phyloP scores from a whole-genome alignment of 2,113 vertebrate genomes.

The Oenanthe melanoleuca region DNA sequence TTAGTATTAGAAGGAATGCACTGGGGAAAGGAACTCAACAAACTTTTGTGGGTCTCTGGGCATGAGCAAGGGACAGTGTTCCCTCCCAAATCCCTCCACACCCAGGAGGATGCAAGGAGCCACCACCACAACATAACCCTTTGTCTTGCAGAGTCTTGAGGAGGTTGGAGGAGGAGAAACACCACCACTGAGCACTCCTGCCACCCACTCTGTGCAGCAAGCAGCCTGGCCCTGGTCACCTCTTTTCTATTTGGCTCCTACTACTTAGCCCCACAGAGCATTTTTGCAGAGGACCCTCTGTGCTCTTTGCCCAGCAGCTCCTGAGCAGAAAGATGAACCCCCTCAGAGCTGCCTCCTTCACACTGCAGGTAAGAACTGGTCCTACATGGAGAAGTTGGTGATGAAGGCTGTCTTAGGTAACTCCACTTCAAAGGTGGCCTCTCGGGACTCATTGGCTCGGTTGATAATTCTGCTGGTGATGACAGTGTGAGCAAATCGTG shows the following conservation, averaged over 20 bases:
- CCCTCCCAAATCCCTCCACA: neutral
- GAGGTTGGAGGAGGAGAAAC: neutral
- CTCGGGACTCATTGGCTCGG: conserved; percentile 69
- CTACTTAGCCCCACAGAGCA: neutral
- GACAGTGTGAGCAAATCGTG: conserved; percentile 86
- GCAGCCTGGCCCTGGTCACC: neutral
- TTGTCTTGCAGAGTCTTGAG: neutral
- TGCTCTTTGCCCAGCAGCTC: neutral
- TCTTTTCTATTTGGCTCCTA: neutral
- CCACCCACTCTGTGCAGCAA: neutral
- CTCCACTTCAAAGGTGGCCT: conserved; percentile 85
- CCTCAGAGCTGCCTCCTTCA: neutral
- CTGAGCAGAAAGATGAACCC: neutral
- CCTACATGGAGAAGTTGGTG: conserved; percentile 92
- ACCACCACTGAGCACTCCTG: accelerated
- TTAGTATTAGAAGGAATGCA: neutral
- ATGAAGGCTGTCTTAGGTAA: conserved; percentile 94
- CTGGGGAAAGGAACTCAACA: neutral
- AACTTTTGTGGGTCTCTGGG: neutral
- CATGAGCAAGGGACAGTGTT: too few species aligned
- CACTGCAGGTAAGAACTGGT: neutral
- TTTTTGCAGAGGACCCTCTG: neutral
- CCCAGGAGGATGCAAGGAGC: neutral
- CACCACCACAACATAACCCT: neutral
- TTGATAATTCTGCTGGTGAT: conserved; percentile 88